phyloP scores from a whole-genome alignment of 2,113 vertebrate species.

The Ageneiosus marmoratus region DNA sequence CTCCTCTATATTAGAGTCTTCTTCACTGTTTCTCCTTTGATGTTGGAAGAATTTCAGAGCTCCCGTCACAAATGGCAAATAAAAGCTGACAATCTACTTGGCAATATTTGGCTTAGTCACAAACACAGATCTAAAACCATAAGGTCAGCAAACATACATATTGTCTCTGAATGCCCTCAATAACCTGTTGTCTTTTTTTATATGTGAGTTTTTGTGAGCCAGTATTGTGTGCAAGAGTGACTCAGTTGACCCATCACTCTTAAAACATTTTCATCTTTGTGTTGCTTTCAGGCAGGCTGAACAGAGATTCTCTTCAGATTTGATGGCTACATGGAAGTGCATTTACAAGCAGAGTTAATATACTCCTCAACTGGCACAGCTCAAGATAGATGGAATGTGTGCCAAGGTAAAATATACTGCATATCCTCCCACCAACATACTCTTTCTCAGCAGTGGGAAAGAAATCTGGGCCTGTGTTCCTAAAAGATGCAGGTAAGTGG shows the following conservation, averaged over 20 bases:
- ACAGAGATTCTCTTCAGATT: slow-evolving; percentile 15
- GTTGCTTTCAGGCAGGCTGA: slow-evolving; percentile 13
- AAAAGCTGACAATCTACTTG: background rate
- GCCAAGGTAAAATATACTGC: slow-evolving; percentile 29
- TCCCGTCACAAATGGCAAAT: background rate
- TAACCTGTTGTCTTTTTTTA: slow-evolving; percentile 19
- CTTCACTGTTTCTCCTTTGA: background rate
- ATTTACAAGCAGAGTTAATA: slow-evolving; percentile 28
- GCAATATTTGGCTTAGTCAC: background rate
- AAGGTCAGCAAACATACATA: slow-evolving; percentile 9
- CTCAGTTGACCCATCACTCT: slow-evolving; percentile 6
- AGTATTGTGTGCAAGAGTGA: slow-evolving; percentile 14
- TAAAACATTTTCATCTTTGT: slow-evolving; percentile 16
- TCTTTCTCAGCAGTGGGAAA: slow-evolving; percentile 19
- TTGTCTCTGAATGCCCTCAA: background rate
- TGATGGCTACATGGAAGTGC: slow-evolving; percentile 11
- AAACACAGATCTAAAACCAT: background rate
- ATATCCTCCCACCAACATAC: slow-evolving; percentile 33
- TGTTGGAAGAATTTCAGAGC: background rate
- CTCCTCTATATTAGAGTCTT: background rate
- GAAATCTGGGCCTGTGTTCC: slow-evolving; percentile 26
- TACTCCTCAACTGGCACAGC: background rate
- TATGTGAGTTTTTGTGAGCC: background rate
- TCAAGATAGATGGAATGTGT: slow-evolving; percentile 26
- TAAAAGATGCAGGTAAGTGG: slow-evolving; percentile 31